Conservation (phyloP, 2,888 invertebrate genomes). For the Drosophila histrio region DNA sequence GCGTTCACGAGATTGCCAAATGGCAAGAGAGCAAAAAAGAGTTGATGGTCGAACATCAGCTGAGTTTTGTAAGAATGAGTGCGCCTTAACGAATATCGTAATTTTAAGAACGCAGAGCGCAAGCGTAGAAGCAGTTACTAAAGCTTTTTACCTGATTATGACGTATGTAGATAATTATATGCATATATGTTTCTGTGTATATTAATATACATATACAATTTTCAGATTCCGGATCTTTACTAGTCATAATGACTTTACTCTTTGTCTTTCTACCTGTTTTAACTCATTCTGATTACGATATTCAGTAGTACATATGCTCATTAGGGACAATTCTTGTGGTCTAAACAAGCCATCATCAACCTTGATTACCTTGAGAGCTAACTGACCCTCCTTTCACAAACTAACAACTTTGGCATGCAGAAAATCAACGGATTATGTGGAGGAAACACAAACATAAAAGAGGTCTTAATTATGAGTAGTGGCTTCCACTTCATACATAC, state of each 20-base stretch:
- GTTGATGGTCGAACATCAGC: slow-evolving; percentile 2
- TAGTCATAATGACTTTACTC: background rate
- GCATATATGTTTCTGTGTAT: background rate
- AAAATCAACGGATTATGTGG: slow-evolving; percentile 3
- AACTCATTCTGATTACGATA: slow-evolving; percentile 17
- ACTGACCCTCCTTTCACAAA: slow-evolving; percentile 61
- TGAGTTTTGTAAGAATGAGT: slow-evolving; percentile 16
- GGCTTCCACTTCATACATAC: slow-evolving; percentile 4
- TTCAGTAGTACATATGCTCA: slow-evolving; percentile 43
- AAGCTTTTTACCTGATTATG: slow-evolving; percentile 19
- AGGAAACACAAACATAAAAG: slow-evolving; percentile 2
- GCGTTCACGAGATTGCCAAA: background rate
- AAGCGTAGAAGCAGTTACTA: slow-evolving; percentile 15
- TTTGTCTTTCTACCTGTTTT: too few species aligned
- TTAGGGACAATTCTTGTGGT: slow-evolving; percentile 58
- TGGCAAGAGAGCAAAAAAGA: background rate
- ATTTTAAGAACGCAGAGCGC: slow-evolving; percentile 21
- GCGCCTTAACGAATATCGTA: slow-evolving; percentile 55
- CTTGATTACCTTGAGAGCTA: slow-evolving; percentile 66
- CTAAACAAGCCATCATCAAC: slow-evolving; percentile 47
- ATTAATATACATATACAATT: background rate
- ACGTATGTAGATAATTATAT: background rate
- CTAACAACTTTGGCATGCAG: slow-evolving; percentile 12
- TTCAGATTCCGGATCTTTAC: too few species aligned
- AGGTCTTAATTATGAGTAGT: slow-evolving; percentile 54